These are phyloP conservation scores for Corythornis leucogaster DNA, from an alignment of 2,797 vertebrate species.

Conservation along the genomic window DNA sequence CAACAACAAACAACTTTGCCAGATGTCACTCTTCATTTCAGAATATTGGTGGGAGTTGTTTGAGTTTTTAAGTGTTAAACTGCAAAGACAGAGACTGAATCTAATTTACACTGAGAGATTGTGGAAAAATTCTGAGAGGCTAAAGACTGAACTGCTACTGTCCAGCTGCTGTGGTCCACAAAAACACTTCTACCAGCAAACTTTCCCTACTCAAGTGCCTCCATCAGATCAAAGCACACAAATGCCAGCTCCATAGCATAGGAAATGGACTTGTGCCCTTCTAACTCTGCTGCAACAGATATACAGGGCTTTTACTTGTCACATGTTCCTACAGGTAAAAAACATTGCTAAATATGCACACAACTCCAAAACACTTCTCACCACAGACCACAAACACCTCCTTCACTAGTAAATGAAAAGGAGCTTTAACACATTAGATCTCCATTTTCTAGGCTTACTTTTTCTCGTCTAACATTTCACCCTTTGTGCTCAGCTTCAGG, in stretches of 20 bases:
- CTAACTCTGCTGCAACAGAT: not conserved
- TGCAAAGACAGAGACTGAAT: not conserved
- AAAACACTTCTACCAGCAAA: not conserved
- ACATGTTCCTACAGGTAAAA: not conserved
- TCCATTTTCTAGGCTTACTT: not conserved
- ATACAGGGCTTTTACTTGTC: not conserved
- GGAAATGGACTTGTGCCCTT: constrained; percentile 11
- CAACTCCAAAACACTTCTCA: not conserved
- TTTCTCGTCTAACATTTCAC: not conserved
- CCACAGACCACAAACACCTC: constrained; percentile 21
- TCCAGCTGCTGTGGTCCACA: not conserved
- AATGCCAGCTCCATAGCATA: not conserved
- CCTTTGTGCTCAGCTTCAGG: not conserved
- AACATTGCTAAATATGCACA: not conserved
- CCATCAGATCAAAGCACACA: not conserved
- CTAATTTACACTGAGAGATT: not conserved
- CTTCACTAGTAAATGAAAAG: not conserved
- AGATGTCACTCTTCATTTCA: not conserved
- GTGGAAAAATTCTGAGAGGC: not conserved
- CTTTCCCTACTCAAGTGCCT: not conserved
- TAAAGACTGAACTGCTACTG: not conserved
- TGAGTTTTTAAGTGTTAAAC: not conserved
- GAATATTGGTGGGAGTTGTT: not conserved
- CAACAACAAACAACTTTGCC: not conserved
- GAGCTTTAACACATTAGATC: not conserved